A percentile compares a stretch with the other conserved stretches of the same genome.
Conservation (phyloP, 2,888 invertebrate genomes). For the Troglohyphantes excavatus region DNA sequence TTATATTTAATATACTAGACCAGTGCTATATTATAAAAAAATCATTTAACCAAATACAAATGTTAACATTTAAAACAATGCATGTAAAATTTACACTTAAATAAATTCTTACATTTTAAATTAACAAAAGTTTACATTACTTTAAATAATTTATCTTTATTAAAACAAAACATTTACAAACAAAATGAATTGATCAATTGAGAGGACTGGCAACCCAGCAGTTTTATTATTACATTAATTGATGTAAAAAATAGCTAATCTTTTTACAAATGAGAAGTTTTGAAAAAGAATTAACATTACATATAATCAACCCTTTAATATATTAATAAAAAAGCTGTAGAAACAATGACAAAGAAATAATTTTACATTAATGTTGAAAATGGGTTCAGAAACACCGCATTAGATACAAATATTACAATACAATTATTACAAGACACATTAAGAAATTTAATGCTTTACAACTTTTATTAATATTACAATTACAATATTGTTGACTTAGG, state of each 20-base stretch:
- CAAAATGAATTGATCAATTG: neutral
- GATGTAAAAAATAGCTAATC: too few relatives aligned
- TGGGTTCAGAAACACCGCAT: conserved; percentile 63
- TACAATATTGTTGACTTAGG: neutral
- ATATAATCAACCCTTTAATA: too few relatives aligned
- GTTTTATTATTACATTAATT: neutral
- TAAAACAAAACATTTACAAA: neutral
- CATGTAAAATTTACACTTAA: neutral
- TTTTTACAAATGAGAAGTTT: too few relatives aligned
- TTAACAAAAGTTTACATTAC: too few relatives aligned
- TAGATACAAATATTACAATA: conserved; percentile 8
- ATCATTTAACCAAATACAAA: neutral
- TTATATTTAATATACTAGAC: too few relatives aligned
- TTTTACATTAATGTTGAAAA: neutral
- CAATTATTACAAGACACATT: too few relatives aligned
- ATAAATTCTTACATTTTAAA: neutral
- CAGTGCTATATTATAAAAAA: neutral
- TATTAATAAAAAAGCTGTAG: too few relatives aligned
- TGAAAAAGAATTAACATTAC: too few relatives aligned
- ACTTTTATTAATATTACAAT: neutral
- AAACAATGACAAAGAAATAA: too few relatives aligned
- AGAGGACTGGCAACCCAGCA: conserved; percentile 20
- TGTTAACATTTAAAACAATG: neutral
- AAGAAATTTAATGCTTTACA: neutral
- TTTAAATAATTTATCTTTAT: too few relatives aligned